A percentile compares a stretch with the other conserved stretches of the same genome.
Conservation (phyloP, 2,888 invertebrate species). For the Meganola albula region DNA sequence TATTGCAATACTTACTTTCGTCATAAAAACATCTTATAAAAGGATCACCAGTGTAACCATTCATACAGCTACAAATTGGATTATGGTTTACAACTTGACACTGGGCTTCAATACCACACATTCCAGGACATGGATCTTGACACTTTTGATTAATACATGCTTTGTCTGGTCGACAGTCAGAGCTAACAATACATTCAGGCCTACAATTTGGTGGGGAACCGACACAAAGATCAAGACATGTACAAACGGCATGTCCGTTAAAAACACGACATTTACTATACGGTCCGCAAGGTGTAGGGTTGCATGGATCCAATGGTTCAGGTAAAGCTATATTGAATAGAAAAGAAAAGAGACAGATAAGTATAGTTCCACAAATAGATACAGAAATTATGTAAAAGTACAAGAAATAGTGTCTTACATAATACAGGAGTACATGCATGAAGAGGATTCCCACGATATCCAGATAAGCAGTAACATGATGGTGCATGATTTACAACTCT, state of each 20-base stretch:
- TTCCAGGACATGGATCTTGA: conserved; percentile 85
- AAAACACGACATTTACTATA: conserved; percentile 85
- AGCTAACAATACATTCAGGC: conserved; percentile 87
- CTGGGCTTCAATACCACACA: conserved; percentile 85
- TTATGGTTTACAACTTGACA: conserved; percentile 89
- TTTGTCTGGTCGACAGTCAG: conserved; percentile 85
- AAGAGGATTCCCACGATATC: conserved; percentile 84
- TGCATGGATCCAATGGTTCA: conserved; percentile 81
- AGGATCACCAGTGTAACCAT: conserved; percentile 85
- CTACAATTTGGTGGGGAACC: conserved; percentile 87
- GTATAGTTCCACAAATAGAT: conserved; percentile 30
- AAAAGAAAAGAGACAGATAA: conserved; percentile 40
- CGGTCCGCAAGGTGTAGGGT: conserved; percentile 87
- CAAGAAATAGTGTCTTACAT: conserved; percentile 76
- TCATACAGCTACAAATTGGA: conserved; percentile 86
- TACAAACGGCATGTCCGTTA: conserved; percentile 85
- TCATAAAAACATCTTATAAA: conserved; percentile 82
- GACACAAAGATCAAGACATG: conserved; percentile 83
- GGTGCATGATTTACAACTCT: conserved; percentile 86
- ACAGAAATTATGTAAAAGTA: conserved; percentile 43
- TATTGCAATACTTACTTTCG: conserved; percentile 75
- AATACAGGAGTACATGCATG: conserved; percentile 79
- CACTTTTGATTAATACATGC: conserved; percentile 89
- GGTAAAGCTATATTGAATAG: conserved; percentile 56
- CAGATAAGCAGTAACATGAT: conserved; percentile 84